Percentiles rank a stretch among this genome's conserved stretches.
Conservation (phyloP, 2,888 invertebrate species). For the Alentia gelatinosa region DNA sequence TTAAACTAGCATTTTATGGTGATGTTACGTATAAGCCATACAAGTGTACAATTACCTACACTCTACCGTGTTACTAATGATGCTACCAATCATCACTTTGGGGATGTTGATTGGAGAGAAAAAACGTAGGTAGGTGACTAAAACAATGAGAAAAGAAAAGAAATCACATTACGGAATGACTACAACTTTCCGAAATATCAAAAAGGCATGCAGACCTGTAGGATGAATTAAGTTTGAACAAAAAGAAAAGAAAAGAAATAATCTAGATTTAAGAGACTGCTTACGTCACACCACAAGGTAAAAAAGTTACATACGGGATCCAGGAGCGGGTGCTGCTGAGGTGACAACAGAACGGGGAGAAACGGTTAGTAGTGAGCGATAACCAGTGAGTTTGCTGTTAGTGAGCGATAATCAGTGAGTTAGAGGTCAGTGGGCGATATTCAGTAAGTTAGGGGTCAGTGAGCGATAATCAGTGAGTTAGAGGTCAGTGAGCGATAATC, state of each 20-base stretch:
- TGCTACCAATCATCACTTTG: too few species aligned
- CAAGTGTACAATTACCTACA: too few species aligned
- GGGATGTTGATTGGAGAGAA: too few species aligned
- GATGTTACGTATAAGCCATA: too few species aligned
- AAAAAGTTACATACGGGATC: not conserved
- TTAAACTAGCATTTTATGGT: too few species aligned
- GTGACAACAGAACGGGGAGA: not conserved
- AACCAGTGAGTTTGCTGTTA: not conserved
- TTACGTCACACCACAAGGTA: too few species aligned
- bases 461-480: too few species aligned
- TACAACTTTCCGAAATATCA: not conserved
- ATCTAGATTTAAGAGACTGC: not conserved
- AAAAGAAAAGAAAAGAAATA: not conserved
- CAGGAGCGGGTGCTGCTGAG: not conserved
- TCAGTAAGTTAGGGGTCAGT: too few species aligned
- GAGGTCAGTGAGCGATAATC: too few species aligned
- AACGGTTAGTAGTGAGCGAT: not conserved
- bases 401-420: too few species aligned
- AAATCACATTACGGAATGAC: not conserved
- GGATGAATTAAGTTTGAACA: not conserved
- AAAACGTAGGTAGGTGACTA: not conserved
- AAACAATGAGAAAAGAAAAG: not conserved
- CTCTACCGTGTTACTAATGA: too few species aligned
- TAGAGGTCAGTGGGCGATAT: too few species aligned
- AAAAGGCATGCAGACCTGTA: not conserved